Percentiles rank a stretch among this genome's conserved stretches.
Evolutionary conservation across 2,888 invertebrate genomes (phyloP).

Genomic region (Drosophila kuntzei): DNA sequence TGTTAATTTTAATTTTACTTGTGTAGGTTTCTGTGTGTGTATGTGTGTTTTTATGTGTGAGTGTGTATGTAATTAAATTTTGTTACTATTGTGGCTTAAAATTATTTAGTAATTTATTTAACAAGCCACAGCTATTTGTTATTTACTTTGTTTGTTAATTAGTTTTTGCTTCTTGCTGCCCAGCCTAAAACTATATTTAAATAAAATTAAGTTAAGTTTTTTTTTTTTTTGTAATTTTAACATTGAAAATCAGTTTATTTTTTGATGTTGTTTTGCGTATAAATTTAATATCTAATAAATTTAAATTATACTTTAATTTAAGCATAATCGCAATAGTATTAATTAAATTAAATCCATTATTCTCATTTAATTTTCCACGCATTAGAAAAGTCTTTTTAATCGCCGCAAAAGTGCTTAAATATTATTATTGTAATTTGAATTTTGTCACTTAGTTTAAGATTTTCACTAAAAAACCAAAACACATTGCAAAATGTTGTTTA

Average conservation of each 20-base stretch:
- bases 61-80: conserved; percentile 30
- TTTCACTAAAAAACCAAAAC: conserved; percentile 57
- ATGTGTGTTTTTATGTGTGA: conserved; percentile 19
- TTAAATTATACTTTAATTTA: conserved; percentile 75
- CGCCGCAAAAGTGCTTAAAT: conserved; percentile 81
- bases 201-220: conserved; percentile 61
- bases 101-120: conserved; percentile 45
- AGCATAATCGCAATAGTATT: conserved; percentile 69
- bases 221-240: conserved; percentile 63
- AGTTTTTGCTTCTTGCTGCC: conserved; percentile 63
- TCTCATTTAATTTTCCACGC: conserved; percentile 53
- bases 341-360: conserved; percentile 65
- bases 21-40: conserved; percentile 24
- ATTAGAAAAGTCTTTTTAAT: conserved; percentile 76
- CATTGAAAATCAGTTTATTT: conserved; percentile 79
- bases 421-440: conserved; percentile 71
- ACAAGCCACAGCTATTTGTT: conserved; percentile 48
- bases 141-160: conserved; percentile 27
- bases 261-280: conserved; percentile 68
- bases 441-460: conserved; percentile 58
- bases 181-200: conserved; percentile 69
- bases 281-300: conserved; percentile 80
- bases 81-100: conserved; percentile 46
- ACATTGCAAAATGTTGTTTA: conserved; percentile 40
- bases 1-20: conserved; percentile 30